Percentiles rank a stretch among this genome's conserved stretches.
Evolutionary conservation across 2,113 vertebrate species (phyloP).

Genomic region (Copsychus sechellarum): DNA sequence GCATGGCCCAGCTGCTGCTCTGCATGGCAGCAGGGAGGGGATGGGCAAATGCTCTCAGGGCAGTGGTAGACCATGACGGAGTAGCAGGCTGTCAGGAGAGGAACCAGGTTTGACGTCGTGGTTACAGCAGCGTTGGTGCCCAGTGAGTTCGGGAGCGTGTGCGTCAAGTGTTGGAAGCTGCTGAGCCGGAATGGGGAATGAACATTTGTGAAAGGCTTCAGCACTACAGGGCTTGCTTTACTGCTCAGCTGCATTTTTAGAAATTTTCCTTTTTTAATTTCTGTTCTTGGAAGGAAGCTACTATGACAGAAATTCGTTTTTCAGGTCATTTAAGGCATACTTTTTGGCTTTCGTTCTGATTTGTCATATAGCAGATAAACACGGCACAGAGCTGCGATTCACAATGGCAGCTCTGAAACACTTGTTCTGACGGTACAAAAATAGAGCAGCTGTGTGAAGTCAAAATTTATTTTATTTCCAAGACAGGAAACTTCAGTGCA

Average conservation of each 20-base stretch:
- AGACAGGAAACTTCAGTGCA: slow-evolving; percentile 19
- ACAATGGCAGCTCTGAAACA: slow-evolving; percentile 59
- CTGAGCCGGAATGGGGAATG: not conserved
- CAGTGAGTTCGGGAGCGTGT: not conserved
- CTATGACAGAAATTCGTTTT: not conserved
- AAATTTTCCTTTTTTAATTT: slow-evolving; percentile 20
- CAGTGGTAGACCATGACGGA: not conserved
- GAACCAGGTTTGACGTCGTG: not conserved
- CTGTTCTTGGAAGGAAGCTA: slow-evolving; percentile 55
- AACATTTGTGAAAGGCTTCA: not conserved
- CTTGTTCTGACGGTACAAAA: slow-evolving; percentile 38
- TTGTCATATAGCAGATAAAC: slow-evolving; percentile 53
- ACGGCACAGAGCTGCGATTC: slow-evolving; percentile 11
- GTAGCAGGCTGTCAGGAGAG: not conserved
- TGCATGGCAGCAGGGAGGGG: not conserved
- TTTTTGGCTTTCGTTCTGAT: slow-evolving; percentile 32
- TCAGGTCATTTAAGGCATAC: slow-evolving; percentile 36
- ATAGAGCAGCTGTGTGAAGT: slow-evolving; percentile 58
- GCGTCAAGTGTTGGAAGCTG: not conserved
- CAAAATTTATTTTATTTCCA: slow-evolving; percentile 48
- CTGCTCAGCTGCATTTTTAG: slow-evolving; percentile 38
- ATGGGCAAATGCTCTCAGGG: not conserved
- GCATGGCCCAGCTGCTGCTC: not conserved
- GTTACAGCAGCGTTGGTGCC: not conserved
- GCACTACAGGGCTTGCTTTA: not conserved